Conservation (phyloP, 1,140 invertebrate genomes). For the Nephila pilipes region DNA sequence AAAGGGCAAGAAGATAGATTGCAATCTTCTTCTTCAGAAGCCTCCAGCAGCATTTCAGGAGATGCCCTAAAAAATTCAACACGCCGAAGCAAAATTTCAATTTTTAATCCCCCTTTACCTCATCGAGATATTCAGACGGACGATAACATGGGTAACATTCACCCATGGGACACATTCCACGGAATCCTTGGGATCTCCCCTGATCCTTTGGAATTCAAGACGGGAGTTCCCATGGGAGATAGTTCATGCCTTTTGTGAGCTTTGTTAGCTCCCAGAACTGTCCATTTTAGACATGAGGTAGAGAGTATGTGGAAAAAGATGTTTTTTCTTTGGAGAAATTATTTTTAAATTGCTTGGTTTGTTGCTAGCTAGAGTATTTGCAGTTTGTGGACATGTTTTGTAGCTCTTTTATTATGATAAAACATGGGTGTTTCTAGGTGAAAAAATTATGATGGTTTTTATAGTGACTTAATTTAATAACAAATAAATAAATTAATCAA, state of each 20-base stretch:
- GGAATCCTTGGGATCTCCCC: neutral
- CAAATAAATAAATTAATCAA: no score
- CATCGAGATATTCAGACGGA: neutral
- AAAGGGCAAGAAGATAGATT: neutral
- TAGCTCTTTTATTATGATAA: no score
- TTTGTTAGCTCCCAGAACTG: neutral
- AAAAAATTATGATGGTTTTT: no score
- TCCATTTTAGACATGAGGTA: neutral
- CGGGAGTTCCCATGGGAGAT: neutral
- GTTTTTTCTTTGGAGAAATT: neutral
- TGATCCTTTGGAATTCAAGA: neutral
- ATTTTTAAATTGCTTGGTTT: neutral
- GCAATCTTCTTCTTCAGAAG: neutral
- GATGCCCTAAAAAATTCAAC: neutral
- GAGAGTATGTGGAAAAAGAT: neutral
- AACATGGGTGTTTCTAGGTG: no score
- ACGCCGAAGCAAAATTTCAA: neutral
- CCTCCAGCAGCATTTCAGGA: neutral
- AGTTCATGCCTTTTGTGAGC: neutral
- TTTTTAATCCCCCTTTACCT: neutral
- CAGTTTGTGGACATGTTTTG: neutral
- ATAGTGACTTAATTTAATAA: no score
- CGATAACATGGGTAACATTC: neutral
- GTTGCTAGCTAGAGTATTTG: neutral
- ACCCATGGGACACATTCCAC: neutral